phyloP scores from a whole-genome alignment of 2,888 invertebrate genomes.

The Nomada ruficornis region DNA sequence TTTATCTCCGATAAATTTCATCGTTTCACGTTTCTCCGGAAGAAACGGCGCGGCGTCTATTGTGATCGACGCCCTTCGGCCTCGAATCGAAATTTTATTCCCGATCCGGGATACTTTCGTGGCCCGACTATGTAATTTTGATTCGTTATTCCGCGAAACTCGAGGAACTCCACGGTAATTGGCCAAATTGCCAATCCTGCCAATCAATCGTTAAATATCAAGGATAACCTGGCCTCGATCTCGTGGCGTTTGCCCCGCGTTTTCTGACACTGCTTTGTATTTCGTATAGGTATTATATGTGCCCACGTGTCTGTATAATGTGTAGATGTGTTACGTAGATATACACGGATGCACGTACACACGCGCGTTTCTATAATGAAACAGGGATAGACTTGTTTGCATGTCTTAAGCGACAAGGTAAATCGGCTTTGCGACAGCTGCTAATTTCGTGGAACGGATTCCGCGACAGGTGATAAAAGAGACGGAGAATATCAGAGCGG shows the following conservation, averaged over 20 bases:
- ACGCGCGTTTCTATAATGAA: not conserved
- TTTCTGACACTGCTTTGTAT: constrained; percentile 1
- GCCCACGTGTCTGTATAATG: not conserved
- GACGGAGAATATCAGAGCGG: not conserved
- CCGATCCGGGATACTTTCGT: constrained; percentile 55
- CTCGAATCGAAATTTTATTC: constrained; percentile 59
- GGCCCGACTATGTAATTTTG: constrained; percentile 77
- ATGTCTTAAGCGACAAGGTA: constrained; percentile 17
- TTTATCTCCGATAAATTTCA: constrained; percentile 45
- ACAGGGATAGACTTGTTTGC: constrained; percentile 11
- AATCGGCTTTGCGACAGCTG: constrained; percentile 38
- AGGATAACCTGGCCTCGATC: constrained; percentile 68
- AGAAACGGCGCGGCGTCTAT: constrained; percentile 38
- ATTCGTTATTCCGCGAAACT: constrained; percentile 81
- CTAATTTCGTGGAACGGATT: constrained; percentile 18
- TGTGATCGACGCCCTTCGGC: constrained; percentile 66
- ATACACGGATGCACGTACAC: too few relatives aligned
- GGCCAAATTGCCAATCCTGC: constrained; percentile 82
- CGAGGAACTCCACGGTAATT: constrained; percentile 76
- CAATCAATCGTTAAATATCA: constrained; percentile 83
- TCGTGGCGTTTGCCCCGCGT: constrained; percentile 7
- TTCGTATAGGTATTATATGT: not conserved
- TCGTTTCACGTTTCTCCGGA: constrained; percentile 29
- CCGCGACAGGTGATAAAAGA: constrained; percentile 22
- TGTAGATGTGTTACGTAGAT: not conserved